Evolutionary conservation across 2,113 vertebrate genomes (phyloP), one percentile per base, ranked within the genome.

Genomic region (Canis aureus): DNA sequence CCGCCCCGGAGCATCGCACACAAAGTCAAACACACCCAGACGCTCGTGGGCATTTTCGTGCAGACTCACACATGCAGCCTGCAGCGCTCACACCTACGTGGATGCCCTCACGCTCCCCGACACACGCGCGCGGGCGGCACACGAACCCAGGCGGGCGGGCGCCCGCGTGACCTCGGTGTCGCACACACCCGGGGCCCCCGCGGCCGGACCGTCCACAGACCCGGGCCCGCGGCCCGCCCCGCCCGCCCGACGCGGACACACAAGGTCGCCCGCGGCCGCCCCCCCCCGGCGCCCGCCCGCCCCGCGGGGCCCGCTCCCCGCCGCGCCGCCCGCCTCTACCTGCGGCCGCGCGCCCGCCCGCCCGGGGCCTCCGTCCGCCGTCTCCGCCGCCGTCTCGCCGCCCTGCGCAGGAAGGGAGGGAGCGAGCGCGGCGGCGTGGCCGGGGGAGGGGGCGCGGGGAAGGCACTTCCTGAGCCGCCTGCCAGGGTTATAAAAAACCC

Each of bases 341-440:
- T 95, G 97, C 94, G 95, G 85, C 96, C 69, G 78, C 32, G 60
- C 84, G 80, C 95, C 92, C 25, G 80, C 87, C 64, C 76, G 81
- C 87, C 64, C 5, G 71, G 81, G 73, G 91, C 83, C 93, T 95
- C 73, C 84, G 84, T 87, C 81, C 91, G 60, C 66, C 51, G 89
- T 67, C 60, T 86, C 96, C 89, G 51, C 96, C 91, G 92, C 95
- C 35, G 97, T 88, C 97, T 95, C 76, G 95, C 93, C 88, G 97
- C 84, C 92, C 88, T 35, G 94, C 85, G 93, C 98, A 98, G 98
- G 98, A 98, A 98, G 98, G 98, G 97, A 98, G 98, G 98, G 93
- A 64, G 95, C 57, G 78, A 49, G 95, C 96, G 95, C 97, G 91
- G 98, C 97, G 0, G 98, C 97, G 98, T 93, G 35, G 98, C 98